phyloP scores from a whole-genome alignment of 2,797 vertebrate species.

The Prunella strophiata region DNA sequence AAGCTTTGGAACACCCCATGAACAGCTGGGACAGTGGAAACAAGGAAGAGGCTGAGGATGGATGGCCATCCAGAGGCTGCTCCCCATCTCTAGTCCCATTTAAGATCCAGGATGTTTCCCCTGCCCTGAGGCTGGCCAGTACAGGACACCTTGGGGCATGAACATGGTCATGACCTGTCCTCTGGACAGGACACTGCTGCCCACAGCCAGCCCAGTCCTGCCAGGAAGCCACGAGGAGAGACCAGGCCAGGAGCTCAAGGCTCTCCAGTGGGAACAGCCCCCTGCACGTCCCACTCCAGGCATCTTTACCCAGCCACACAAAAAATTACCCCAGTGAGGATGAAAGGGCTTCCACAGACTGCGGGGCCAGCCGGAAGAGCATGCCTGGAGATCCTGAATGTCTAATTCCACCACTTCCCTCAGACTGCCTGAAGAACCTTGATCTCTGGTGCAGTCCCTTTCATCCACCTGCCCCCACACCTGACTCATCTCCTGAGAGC shows the following conservation, averaged over 20 bases:
- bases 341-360: constrained; percentile 34
- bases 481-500: constrained; percentile 52
- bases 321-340: not conserved
- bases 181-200: not conserved
- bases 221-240: not conserved
- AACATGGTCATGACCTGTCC: not conserved
- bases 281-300: not conserved
- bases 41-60: not conserved
- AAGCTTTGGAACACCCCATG: not conserved
- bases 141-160: accelerated
- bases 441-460: constrained; percentile 5
- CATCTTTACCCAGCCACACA: not conserved
- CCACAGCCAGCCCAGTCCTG: not conserved
- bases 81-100: not conserved
- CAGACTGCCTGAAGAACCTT: constrained; percentile 43
- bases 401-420: constrained; percentile 52
- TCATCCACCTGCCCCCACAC: constrained; percentile 65
- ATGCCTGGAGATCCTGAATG: constrained; percentile 59
- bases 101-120: not conserved
- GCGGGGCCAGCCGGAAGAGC: constrained; percentile 31
- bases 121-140: not conserved
- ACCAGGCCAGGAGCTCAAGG: not conserved
- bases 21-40: not conserved
- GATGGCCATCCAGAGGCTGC: not conserved
- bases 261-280: not conserved